A percentile compares a stretch with the other conserved stretches of the same genome.
Evolutionary conservation across 2,797 vertebrate species (phyloP).

Genomic region (Helicolenus hilgendorfi): DNA sequence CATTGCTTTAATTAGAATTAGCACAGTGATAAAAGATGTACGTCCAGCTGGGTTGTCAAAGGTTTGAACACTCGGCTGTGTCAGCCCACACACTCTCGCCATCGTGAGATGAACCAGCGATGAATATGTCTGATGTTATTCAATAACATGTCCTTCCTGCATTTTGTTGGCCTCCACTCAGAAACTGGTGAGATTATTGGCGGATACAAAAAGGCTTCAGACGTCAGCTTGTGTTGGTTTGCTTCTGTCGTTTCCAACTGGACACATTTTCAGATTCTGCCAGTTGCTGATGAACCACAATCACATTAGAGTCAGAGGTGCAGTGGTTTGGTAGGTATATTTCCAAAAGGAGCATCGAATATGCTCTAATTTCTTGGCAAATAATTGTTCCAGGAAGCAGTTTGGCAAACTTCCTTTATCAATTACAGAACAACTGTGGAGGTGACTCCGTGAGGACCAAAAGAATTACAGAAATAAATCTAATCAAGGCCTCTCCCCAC

Average conservation of each 20-base stretch:
- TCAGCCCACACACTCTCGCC: conserved; percentile 37
- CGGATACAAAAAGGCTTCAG: not conserved
- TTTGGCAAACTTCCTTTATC: not conserved
- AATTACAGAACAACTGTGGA: conserved; percentile 11
- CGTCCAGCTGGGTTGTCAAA: conserved; percentile 44
- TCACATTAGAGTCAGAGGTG: not conserved
- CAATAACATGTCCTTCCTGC: conserved; percentile 6
- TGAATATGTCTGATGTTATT: conserved; percentile 36
- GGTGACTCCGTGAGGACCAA: conserved; percentile 11
- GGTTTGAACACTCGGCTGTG: conserved; percentile 37
- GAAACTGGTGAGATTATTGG: not conserved
- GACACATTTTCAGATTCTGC: not conserved
- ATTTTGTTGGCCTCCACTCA: not conserved
- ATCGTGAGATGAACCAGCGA: conserved; percentile 12
- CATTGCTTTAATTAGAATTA: conserved; percentile 77
- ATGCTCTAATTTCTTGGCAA: not conserved
- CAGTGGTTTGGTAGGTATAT: not conserved
- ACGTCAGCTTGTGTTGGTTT: not conserved
- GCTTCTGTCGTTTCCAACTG: not conserved
- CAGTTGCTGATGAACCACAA: not conserved
- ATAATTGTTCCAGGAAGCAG: not conserved
- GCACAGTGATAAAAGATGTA: conserved; percentile 50
- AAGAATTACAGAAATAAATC: conserved; percentile 35
- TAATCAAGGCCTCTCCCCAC: conserved; percentile 26
- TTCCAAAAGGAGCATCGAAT: not conserved